Evolutionary conservation across 2,113 vertebrate species (phyloP).

Genomic region (Haliaeetus leucogaster): DNA sequence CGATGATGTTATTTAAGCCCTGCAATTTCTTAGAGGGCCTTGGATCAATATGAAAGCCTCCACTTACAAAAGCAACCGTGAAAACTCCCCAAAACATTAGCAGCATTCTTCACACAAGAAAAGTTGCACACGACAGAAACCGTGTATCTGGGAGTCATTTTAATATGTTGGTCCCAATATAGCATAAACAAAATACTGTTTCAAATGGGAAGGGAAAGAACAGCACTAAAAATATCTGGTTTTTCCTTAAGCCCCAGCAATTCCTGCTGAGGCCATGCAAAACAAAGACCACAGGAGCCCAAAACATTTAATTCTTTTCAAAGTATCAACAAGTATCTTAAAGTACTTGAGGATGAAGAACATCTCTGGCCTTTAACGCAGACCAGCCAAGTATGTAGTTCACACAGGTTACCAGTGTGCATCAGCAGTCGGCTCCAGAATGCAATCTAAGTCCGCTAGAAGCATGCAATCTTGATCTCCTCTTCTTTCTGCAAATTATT

Average conservation of each 20-base stretch:
- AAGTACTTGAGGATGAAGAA: background rate
- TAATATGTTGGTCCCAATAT: background rate
- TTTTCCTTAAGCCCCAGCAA: background rate
- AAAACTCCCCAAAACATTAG: background rate
- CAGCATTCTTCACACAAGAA: background rate
- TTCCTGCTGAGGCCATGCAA: background rate
- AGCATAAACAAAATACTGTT: background rate
- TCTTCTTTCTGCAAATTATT: slow-evolving; percentile 53
- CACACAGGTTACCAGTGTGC: background rate
- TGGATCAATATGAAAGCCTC: background rate
- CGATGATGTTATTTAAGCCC: background rate
- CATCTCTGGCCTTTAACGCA: background rate
- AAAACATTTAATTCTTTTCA: background rate
- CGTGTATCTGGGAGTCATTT: background rate
- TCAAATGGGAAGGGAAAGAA: background rate
- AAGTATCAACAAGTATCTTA: background rate
- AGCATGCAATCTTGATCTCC: background rate
- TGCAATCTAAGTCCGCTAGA: background rate
- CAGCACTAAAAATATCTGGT: background rate
- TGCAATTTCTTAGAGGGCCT: background rate
- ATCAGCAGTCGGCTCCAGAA: background rate
- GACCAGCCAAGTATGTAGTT: background rate
- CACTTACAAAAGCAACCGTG: background rate
- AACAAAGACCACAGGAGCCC: background rate
- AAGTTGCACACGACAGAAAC: background rate